phyloP scores from a whole-genome alignment of 2,113 vertebrate genomes.

The Triplophysa tibetana region DNA sequence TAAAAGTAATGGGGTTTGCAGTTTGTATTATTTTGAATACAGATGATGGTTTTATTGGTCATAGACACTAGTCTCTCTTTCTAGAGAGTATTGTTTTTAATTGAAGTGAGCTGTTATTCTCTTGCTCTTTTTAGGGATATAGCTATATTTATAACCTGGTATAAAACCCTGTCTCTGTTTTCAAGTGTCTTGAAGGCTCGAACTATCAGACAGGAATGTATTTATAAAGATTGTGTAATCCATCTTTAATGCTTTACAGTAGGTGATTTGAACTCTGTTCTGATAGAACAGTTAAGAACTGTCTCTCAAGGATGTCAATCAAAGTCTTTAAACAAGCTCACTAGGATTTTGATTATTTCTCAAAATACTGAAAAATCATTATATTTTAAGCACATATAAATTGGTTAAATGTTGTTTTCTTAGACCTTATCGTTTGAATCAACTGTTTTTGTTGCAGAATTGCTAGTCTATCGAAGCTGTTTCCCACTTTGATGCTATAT shows the following conservation, averaged over 20 bases:
- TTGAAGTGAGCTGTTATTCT: background rate
- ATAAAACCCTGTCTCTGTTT: background rate
- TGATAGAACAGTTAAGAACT: background rate
- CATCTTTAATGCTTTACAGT: background rate
- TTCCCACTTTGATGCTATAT: slow-evolving; percentile 90
- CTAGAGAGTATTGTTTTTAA: slow-evolving; percentile 55
- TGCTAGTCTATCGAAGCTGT: slow-evolving; percentile 90
- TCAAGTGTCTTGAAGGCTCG: background rate
- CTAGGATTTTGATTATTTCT: no score
- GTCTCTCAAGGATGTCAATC: no score
- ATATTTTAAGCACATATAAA: background rate
- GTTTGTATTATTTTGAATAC: slow-evolving; percentile 1
- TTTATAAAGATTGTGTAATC: background rate
- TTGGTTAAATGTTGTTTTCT: slow-evolving; percentile 47
- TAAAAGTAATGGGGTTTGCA: background rate
- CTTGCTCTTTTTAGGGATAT: background rate
- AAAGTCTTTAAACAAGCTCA: no score
- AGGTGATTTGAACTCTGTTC: background rate
- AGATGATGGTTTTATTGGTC: slow-evolving; percentile 2
- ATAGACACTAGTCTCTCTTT: background rate
- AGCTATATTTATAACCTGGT: background rate
- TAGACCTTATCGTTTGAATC: slow-evolving; percentile 64
- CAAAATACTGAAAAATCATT: no score
- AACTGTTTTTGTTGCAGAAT: slow-evolving; percentile 77
- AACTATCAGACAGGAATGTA: background rate